phyloP scores from a whole-genome alignment of 1,140 invertebrate species.

The Wiebesia pumilae region DNA sequence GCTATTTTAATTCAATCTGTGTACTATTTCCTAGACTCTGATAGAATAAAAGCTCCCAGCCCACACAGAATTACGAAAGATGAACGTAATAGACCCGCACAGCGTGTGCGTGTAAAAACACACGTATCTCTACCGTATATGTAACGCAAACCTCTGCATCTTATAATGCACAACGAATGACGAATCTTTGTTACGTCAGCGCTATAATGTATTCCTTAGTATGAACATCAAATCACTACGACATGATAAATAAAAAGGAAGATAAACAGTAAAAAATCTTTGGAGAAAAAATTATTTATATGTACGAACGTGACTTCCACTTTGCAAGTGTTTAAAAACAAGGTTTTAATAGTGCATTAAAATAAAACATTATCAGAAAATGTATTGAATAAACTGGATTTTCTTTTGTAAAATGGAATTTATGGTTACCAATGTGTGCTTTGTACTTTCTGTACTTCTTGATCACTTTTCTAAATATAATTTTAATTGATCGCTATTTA shows the following conservation, averaged over 20 bases:
- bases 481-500: not conserved
- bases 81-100: not conserved
- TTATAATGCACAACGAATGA: slow-evolving; percentile 22
- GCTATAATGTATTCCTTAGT: not conserved
- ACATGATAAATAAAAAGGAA: not conserved
- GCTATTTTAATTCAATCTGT: not conserved
- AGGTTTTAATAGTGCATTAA: not conserved
- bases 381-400: not conserved
- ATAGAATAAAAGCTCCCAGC: slow-evolving; percentile 6
- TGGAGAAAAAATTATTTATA: not conserved
- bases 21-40: not conserved
- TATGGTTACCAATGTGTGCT: not conserved
- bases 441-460: not conserved
- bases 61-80: slow-evolving; percentile 16
- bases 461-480: not conserved
- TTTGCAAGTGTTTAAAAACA: not conserved
- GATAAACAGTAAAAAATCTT: not conserved
- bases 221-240: not conserved
- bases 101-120: not conserved
- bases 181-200: slow-evolving; percentile 21
- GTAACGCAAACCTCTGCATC: slow-evolving; percentile 11
- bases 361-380: not conserved
- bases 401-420: not conserved
- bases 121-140: not conserved
- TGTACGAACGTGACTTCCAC: not conserved